Evolutionary conservation across 2,113 vertebrate genomes (phyloP).

Genomic region (Zosterops borbonicus): DNA sequence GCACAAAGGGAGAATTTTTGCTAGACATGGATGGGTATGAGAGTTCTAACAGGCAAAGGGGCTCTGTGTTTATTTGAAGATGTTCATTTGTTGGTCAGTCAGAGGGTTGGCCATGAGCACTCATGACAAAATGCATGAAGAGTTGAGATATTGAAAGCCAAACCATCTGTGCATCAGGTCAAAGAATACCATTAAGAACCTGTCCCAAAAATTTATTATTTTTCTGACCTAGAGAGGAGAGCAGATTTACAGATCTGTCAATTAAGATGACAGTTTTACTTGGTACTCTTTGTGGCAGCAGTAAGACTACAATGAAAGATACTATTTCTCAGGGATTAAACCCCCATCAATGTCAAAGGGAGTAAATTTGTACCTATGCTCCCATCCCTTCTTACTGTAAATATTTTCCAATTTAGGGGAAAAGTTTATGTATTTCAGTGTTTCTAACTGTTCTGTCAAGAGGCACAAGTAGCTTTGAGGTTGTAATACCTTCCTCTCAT

Average conservation of each 20-base stretch:
- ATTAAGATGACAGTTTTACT: not conserved
- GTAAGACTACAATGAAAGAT: not conserved
- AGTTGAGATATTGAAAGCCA: not conserved
- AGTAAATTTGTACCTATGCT: not conserved
- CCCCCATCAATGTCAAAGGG: not conserved
- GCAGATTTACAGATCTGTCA: not conserved
- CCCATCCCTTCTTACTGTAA: not conserved
- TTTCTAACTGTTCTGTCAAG: not conserved
- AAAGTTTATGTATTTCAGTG: not conserved
- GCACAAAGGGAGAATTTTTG: not conserved
- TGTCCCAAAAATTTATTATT: not conserved
- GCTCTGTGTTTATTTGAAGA: not conserved
- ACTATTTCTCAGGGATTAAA: not conserved
- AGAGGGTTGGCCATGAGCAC: not conserved
- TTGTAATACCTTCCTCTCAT: not conserved
- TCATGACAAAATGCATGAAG: not conserved
- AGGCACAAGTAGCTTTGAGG: not conserved
- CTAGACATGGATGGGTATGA: not conserved
- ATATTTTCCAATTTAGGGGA: not conserved
- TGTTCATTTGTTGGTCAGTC: not conserved
- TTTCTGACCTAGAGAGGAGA: not conserved
- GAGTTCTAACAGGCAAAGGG: not conserved
- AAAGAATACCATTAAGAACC: not conserved
- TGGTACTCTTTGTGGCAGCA: not conserved
- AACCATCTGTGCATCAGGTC: not conserved